Percentiles rank a stretch among this genome's conserved stretches.
Evolutionary conservation across 1,140 invertebrate species (phyloP).

Genomic region (Drosophila arawakana): DNA sequence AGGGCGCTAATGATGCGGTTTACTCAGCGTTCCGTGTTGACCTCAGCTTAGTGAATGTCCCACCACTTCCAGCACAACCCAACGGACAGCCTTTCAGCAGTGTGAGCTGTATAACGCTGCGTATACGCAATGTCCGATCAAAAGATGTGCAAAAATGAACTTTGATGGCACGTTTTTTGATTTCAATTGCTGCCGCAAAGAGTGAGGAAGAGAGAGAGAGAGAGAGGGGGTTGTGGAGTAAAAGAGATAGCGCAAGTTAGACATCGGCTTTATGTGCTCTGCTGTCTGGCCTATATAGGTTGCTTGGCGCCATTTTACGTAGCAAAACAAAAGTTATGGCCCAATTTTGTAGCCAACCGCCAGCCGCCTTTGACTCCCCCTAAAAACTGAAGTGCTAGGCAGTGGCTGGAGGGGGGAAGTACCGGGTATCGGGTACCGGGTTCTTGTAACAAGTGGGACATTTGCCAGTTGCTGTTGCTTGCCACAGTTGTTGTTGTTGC

Average conservation of each 20-base stretch:
- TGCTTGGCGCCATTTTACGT: conserved; percentile 82
- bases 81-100: background rate
- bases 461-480: conserved; percentile 68
- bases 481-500: conserved; percentile 44
- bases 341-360: conserved; percentile 63
- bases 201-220: conserved; percentile 27
- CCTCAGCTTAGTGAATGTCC: conserved; percentile 19
- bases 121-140: conserved; percentile 68
- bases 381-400: background rate
- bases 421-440: background rate
- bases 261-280: conserved; percentile 38
- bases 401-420: background rate
- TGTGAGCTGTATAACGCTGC: conserved; percentile 8
- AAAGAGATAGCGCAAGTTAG: conserved; percentile 10
- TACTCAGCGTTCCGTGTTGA: conserved; percentile 12
- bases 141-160: conserved; percentile 46
- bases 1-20: conserved; percentile 77
- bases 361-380: conserved; percentile 28
- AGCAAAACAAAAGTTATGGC: conserved; percentile 82
- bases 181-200: conserved; percentile 61
- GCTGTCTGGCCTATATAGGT: conserved; percentile 80
- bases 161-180: conserved; percentile 77
- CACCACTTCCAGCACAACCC: background rate
- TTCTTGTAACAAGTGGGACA: conserved; percentile 79
- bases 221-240: background rate